Evolutionary conservation across 2,797 vertebrate species (phyloP).

Genomic region (Scolopax bukidnonensis): DNA sequence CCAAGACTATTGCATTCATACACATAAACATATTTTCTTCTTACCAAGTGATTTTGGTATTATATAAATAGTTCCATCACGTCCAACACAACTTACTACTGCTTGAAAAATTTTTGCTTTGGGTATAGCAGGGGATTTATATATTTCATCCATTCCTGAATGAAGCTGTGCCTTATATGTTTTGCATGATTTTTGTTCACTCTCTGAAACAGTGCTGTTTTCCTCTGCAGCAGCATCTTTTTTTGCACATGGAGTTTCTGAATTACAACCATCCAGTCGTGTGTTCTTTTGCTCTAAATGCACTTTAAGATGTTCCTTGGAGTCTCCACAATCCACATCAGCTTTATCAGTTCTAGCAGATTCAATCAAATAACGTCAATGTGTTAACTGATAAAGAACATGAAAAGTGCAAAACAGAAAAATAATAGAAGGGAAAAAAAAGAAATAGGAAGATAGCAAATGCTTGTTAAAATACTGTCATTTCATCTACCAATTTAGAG

Average conservation of each 20-base stretch:
- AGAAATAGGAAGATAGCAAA: neutral
- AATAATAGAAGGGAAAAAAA: neutral
- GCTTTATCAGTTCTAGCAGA: constrained; percentile 61
- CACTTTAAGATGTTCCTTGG: constrained; percentile 11
- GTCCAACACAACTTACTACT: constrained; percentile 82
- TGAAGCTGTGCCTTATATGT: neutral
- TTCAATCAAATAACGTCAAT: constrained; percentile 4
- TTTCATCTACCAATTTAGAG: neutral
- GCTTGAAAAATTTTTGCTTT: constrained; percentile 73
- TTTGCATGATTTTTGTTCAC: neutral
- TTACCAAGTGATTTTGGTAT: constrained; percentile 84
- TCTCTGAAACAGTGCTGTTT: neutral
- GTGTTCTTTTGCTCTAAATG: neutral
- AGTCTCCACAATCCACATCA: neutral
- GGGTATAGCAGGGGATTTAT: constrained; percentile 84
- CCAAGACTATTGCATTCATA: neutral
- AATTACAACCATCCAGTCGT: neutral
- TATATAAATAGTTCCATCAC: constrained; percentile 86
- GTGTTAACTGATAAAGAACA: neutral
- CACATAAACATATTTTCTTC: neutral
- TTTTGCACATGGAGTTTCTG: neutral
- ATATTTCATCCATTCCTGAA: constrained; percentile 66
- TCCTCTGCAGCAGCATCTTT: neutral
- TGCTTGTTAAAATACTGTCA: neutral
- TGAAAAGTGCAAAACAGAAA: neutral